Evolutionary conservation across 1,140 invertebrate genomes (phyloP).

Genomic region (Anthonomus grandis): DNA sequence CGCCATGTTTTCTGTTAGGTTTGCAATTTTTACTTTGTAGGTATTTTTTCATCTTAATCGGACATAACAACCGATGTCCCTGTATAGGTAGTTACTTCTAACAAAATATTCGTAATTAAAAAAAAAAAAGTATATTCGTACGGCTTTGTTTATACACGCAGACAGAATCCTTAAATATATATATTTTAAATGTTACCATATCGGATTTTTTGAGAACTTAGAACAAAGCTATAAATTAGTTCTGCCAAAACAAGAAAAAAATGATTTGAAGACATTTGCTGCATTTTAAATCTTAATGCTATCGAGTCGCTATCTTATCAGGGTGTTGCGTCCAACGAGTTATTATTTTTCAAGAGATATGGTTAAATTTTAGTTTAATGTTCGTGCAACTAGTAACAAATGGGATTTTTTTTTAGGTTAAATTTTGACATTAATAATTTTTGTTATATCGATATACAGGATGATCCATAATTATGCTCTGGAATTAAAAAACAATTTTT

Average conservation of each 20-base stretch:
- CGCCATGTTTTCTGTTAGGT: slow-evolving; percentile 2
- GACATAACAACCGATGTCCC: background rate
- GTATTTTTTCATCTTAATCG: slow-evolving; percentile 1
- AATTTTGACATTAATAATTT: too few relatives aligned
- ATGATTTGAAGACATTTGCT: too few relatives aligned
- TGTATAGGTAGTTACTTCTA: background rate
- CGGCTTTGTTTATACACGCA: background rate
- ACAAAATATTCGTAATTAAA: too few relatives aligned
- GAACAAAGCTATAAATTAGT: too few relatives aligned
- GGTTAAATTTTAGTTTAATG: slow-evolving; percentile 11
- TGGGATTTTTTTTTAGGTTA: slow-evolving; percentile 6
- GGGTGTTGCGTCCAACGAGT: slow-evolving; percentile 7
- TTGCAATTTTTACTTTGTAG: slow-evolving; percentile 20
- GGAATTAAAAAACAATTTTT: slow-evolving; percentile 1
- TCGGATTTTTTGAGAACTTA: background rate
- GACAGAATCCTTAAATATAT: background rate
- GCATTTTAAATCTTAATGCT: too few relatives aligned
- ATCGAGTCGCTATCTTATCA: background rate
- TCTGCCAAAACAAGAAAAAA: too few relatives aligned
- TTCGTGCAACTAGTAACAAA: slow-evolving; percentile 9
- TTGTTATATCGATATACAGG: too few relatives aligned
- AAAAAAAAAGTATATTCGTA: too few relatives aligned
- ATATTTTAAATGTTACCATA: background rate
- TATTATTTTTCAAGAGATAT: slow-evolving; percentile 1
- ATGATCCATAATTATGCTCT: too few relatives aligned